Percentiles rank a stretch among this genome's conserved stretches.
Evolutionary conservation across 2,113 vertebrate species (phyloP).

Genomic region (Paradoxurus hermaphroditus): DNA sequence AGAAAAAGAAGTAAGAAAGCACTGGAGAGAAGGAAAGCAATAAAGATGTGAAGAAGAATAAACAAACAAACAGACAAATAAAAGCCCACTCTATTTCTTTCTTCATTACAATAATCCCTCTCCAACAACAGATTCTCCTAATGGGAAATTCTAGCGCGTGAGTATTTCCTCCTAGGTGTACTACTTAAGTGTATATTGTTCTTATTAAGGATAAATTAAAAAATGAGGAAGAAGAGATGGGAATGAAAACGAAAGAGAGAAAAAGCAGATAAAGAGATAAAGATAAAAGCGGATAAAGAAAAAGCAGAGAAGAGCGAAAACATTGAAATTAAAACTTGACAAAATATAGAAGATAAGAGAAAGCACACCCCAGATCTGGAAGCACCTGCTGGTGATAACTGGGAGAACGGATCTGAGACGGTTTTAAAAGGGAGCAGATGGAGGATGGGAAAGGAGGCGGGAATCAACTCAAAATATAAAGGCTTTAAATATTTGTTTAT

Average conservation of each 20-base stretch:
- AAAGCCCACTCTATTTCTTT: background rate
- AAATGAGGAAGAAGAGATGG: background rate
- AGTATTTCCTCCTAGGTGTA: background rate
- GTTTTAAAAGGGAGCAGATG: background rate
- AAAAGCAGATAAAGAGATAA: no score
- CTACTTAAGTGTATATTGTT: background rate
- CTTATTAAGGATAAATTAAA: background rate
- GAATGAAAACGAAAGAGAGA: background rate
- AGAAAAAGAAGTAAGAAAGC: background rate
- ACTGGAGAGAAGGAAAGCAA: background rate
- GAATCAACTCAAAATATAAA: background rate
- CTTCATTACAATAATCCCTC: background rate
- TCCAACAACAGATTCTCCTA: background rate
- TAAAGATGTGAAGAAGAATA: background rate
- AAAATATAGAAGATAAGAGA: background rate
- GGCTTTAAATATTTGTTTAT: background rate
- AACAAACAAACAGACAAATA: background rate
- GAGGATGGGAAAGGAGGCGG: background rate
- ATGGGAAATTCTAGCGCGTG: background rate
- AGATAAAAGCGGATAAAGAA: no score
- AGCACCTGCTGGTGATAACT: background rate
- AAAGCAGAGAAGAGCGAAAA: background rate
- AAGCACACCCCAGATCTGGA: background rate
- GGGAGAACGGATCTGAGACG: background rate
- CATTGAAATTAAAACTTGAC: background rate